A percentile compares a stretch with the other conserved stretches of the same genome.
phyloP scores from a whole-genome alignment of 2,113 vertebrate species.

The Neomonachus schauinslandi region DNA sequence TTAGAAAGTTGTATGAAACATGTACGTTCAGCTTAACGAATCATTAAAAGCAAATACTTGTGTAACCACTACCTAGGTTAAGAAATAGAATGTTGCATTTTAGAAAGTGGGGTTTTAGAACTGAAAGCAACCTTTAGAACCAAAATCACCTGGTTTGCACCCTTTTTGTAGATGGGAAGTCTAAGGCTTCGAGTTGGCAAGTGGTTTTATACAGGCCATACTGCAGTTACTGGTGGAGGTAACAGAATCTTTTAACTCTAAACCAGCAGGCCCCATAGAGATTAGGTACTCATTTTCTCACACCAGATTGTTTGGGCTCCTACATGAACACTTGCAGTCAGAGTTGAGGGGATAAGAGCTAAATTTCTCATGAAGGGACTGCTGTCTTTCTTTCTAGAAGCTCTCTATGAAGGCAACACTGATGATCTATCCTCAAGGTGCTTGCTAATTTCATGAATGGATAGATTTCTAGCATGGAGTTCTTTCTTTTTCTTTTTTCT shows the following conservation, averaged over 20 bases:
- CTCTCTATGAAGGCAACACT: conserved; percentile 20
- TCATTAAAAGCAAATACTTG: conserved; percentile 51
- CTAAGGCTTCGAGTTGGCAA: not conserved
- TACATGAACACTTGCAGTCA: not conserved
- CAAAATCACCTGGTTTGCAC: not conserved
- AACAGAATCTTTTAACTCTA: not conserved
- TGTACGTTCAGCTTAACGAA: conserved; percentile 48
- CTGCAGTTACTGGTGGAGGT: not conserved
- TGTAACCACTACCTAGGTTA: not conserved
- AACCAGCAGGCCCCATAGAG: not conserved
- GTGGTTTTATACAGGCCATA: not conserved
- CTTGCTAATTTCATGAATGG: not conserved
- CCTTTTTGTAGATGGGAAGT: not conserved
- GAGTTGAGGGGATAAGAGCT: not conserved
- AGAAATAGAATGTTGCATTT: conserved; percentile 44
- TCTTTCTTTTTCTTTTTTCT: not conserved
- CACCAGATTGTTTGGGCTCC: not conserved
- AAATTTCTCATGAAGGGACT: not conserved
- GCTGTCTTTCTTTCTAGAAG: not conserved
- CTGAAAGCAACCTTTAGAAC: not conserved
- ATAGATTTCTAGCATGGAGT: conserved; percentile 13
- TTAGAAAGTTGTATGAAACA: conserved; percentile 61
- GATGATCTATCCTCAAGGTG: not conserved
- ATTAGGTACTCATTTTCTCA: not conserved
- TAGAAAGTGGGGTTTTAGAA: conserved; percentile 45